Base-by-base conservation (phyloP, 2,888 invertebrate species). In the Ophion ventricosus region DNA sequence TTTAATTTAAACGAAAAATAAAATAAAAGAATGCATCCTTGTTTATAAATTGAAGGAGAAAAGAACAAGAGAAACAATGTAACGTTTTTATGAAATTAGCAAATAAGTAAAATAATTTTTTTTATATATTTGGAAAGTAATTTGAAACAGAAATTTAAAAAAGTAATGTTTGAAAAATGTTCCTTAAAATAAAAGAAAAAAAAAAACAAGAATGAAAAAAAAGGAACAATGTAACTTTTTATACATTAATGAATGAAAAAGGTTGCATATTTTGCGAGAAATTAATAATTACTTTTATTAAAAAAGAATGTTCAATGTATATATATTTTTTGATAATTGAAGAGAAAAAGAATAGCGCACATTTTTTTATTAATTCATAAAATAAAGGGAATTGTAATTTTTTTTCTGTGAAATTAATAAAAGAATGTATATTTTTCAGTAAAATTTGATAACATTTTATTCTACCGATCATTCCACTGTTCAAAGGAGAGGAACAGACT, bases 151-250 rank as follows among this genome's bases (percentile, higher is more conserved):
- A n/a, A n/a, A n/a, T n/a, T n/a, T n/a, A n/a, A n/a, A n/a, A n/a
- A n/a, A n/a, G n/a, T n/a, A n/a, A n/a, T n/a, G n/a, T n/a, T n/a
- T n/a, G n/a, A n/a, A n/a, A n/a, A n/a, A n/a, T n/a, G n/a, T 17
- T 54, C 54, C 3, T 20, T 56, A 25, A 69, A 25, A 67, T 25
- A 1, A 17, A 20, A 11, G 23, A 26, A 25, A 61, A 25, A 61
- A 25, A 61, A 63, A 66, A 61, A 61, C 26, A 43, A 23, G 11
- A n/a, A 57, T 4, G n/a, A 56, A n/a, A n/a, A n/a, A 56, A 56
- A 56, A 56, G 20, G 20, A 20, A 56, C 20, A 35, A 35, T 20
- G 2, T n/a, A 17, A 17, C 2, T 20, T 56, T 23, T 25, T 8
- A 63, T 63, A 63, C 14, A 61, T 23, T 2, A 40, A 66, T 35